Evolutionary conservation across 1,140 invertebrate species (phyloP).

Genomic region (Mycetomoellerius zeteki): DNA sequence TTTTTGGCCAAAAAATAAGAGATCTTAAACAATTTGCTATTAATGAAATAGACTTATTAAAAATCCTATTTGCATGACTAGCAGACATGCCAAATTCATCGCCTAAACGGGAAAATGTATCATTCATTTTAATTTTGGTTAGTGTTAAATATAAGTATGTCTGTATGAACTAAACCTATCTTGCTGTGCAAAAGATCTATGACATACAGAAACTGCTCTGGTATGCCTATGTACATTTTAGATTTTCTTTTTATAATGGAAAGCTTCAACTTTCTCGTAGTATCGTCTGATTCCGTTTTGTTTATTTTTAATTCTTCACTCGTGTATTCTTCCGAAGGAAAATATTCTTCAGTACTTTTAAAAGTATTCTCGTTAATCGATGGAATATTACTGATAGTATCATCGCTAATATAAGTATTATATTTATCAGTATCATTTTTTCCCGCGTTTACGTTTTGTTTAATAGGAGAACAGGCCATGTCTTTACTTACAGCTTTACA

Average conservation of each 20-base stretch:
- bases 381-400: not conserved
- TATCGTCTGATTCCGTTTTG: too few relatives aligned
- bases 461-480: not conserved
- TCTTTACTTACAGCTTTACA: not conserved
- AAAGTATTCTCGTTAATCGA: not conserved
- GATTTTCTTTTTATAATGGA: too few relatives aligned
- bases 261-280: too few relatives aligned
- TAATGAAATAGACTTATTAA: not conserved
- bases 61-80: conserved; percentile 1
- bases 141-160: not conserved
- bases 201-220: too few relatives aligned
- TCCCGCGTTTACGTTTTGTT: not conserved
- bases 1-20: not conserved
- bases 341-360: not conserved
- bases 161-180: too few relatives aligned
- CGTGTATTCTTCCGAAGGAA: not conserved
- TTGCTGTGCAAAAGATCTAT: too few relatives aligned
- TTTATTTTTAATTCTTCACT: not conserved
- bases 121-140: conserved; percentile 1
- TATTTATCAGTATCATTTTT: not conserved
- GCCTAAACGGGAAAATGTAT: not conserved
- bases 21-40: not conserved
- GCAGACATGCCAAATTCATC: not conserved
- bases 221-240: too few relatives aligned
- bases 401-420: not conserved